Evolutionary conservation across 2,797 vertebrate species (phyloP).

Genomic region (Heteromormyrus szaboi): DNA sequence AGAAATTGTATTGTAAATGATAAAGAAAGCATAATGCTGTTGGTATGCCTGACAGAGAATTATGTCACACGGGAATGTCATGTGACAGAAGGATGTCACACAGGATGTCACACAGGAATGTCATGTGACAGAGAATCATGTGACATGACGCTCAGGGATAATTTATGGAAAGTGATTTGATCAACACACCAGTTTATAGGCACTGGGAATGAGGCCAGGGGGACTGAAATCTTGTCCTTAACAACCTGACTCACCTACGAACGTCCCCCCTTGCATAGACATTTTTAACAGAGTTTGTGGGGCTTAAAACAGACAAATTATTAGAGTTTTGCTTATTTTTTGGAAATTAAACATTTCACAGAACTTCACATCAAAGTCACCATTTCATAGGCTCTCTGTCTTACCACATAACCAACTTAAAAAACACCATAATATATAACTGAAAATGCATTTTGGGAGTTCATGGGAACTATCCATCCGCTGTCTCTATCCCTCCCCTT

Average conservation of each 20-base stretch:
- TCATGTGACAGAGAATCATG: neutral
- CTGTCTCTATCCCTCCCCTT: neutral
- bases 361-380: neutral
- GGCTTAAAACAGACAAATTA: neutral
- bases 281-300: neutral
- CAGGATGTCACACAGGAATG: neutral
- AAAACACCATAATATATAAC: neutral
- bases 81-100: neutral
- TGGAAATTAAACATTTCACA: slow-evolving; percentile 3
- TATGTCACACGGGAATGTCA: neutral
- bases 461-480: neutral
- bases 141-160: neutral
- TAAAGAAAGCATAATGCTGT: neutral
- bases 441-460: neutral
- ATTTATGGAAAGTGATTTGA: neutral
- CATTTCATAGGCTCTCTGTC: neutral
- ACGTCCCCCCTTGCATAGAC: neutral
- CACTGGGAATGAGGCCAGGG: neutral
- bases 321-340: neutral
- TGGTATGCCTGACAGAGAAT: neutral
- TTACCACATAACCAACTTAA: slow-evolving; percentile 15
- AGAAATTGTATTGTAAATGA: neutral
- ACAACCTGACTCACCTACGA: neutral
- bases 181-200: neutral
- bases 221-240: neutral